Evolutionary conservation across 2,113 vertebrate species (phyloP), one percentile per base, ranked within the genome.

Genomic region (Marcusenius ussheri): DNA sequence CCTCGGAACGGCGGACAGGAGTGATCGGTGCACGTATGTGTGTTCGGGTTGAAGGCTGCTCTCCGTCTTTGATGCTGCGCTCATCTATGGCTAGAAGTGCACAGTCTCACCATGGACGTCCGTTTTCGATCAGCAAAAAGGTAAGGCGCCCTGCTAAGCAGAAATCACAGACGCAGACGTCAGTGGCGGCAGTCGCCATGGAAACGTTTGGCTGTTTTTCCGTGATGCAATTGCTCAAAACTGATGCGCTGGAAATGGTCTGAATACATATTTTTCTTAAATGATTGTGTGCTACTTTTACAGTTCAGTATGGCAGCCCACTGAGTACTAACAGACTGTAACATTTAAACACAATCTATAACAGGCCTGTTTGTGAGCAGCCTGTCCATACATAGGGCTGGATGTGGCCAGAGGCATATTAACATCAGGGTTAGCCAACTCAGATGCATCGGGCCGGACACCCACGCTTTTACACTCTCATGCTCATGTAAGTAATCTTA

Each of bases 121-220:
- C 31, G 94, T 97, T 85, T 97, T 98, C 92, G 97, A 97, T 94
- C 97, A 96, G 91, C 96, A 96, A 24, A 97, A 97, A 97, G 97
- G 97, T 98, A 97, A 96, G 95, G 88, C 80, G 83, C 5, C 80
- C 90, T 87, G 70, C 47, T 51, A 84, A 87, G 83, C 56, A 84
- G 66, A 74, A 80, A 70, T 88, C 35, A 89, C 58, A 51, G 53
- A 31, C 35, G n/a, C 7, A 53, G 42, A n/a, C n/a, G 89, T 42
- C 62, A 91, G 89, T 91, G 91, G 90, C 46, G 11, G 89, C 83
- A 91, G 92, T 94, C 93, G 92, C 93, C 91, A 94, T 94, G 91
- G 93, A 86, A 89, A 94, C 91, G 89, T 50, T 83, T 31, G 83
- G 83, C 66, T 91, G 89, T 70, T 89, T 9, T 27, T 47, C 58